Evolutionary conservation across 1,140 invertebrate genomes (phyloP), one percentile per base, ranked within the genome.

Genomic region (Papilio aristodemus): DNA sequence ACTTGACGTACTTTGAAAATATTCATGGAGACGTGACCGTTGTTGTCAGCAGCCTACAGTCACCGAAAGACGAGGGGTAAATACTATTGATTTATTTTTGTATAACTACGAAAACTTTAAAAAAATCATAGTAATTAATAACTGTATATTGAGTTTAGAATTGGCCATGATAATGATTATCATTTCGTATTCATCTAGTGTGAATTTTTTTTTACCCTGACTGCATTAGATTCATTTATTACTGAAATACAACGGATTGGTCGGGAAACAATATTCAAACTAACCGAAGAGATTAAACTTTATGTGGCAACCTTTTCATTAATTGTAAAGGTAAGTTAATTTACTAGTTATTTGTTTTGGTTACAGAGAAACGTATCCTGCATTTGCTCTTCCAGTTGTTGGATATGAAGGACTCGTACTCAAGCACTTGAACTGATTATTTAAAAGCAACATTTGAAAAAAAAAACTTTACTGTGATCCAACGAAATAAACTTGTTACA

Each of bases 51-150:
- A 93, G 87, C 50, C 71, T 91, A 1, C 72, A 84, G 17, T 93
- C 93, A 4, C 27, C 71, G 0, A 87, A 93, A 68, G 67, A 76
- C 37, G 70, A 80, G 67, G 91, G 91, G 93, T 94, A 78, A 88
- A 86, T 76, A 37, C 7, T 0, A 17, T 4, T n/a, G n/a, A n/a
- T n/a, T n/a, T n/a, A n/a, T n/a, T n/a, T n/a, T n/a, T n/a, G n/a
- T n/a, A n/a, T n/a, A n/a, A n/a, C n/a, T n/a, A n/a, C n/a, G n/a
- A n/a, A n/a, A n/a, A n/a, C n/a, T n/a, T n/a, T n/a, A n/a, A n/a
- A n/a, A n/a, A n/a, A n/a, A n/a, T n/a, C n/a, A n/a, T n/a, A n/a
- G n/a, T n/a, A n/a, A n/a, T n/a, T n/a, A n/a, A n/a, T n/a, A n/a
- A n/a, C n/a, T n/a, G n/a, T n/a, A n/a, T n/a, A n/a, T n/a, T n/a